phyloP scores from a whole-genome alignment of 2,113 vertebrate genomes.

The Daphoenositta chrysoptera region DNA sequence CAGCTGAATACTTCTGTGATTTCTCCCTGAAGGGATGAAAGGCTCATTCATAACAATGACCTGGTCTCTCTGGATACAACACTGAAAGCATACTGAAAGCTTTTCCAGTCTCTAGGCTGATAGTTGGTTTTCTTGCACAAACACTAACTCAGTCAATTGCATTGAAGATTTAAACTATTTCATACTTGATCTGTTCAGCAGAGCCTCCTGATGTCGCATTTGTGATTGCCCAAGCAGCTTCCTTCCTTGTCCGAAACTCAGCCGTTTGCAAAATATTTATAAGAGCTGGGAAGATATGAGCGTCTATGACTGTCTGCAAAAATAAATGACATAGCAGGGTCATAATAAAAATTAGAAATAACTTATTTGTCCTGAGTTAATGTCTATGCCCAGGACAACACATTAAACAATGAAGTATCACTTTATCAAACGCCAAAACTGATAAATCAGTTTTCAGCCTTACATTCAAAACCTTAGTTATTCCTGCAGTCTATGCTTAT shows the following conservation, averaged over 20 bases:
- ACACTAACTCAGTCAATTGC: not conserved
- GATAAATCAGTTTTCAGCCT: not conserved
- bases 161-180: not conserved
- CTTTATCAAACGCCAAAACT: not conserved
- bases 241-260: conserved; percentile 96
- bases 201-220: conserved; percentile 96
- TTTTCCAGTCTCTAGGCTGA: not conserved
- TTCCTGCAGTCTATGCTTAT: not conserved
- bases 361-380: not conserved
- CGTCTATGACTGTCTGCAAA: conserved; percentile 92
- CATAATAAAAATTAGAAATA: not conserved
- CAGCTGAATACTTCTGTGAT: not conserved
- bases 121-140: not conserved
- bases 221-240: conserved; percentile 97
- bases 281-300: conserved; percentile 90
- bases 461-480: not conserved
- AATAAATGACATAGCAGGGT: not conserved
- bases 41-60: not conserved
- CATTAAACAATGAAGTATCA: not conserved
- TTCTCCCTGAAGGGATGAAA: not conserved
- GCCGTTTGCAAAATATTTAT: conserved; percentile 95
- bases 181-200: conserved; percentile 91
- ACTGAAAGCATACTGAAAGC: not conserved
- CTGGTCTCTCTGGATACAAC: not conserved
- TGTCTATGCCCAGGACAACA: not conserved